phyloP scores from a whole-genome alignment of 2,888 invertebrate species.

The Erpobdella octoculata region DNA sequence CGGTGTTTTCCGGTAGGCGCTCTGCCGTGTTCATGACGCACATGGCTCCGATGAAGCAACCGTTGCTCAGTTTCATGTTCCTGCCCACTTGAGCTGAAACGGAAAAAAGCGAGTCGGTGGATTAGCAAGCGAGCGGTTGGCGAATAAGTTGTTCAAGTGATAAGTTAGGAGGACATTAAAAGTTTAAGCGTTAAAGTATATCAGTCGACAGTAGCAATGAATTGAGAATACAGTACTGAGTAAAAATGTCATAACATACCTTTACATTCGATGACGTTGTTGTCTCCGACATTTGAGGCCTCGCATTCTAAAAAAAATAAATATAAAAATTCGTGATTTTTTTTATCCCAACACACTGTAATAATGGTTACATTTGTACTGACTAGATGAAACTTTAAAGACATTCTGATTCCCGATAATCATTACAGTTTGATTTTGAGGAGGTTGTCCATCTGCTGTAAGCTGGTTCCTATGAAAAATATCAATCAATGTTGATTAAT shows the following conservation, averaged over 20 bases:
- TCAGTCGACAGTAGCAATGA: no score
- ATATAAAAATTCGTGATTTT: not conserved
- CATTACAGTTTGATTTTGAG: conserved; percentile 56
- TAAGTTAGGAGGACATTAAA: no score
- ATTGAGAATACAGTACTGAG: not conserved
- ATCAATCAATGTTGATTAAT: not conserved
- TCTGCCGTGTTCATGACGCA: conserved; percentile 63
- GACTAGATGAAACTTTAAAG: conserved; percentile 82
- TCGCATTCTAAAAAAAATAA: conserved; percentile 54
- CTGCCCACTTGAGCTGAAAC: conserved; percentile 66
- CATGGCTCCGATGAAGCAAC: conserved; percentile 83
- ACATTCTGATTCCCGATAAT: conserved; percentile 87
- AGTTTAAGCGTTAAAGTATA: no score
- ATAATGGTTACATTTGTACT: not conserved
- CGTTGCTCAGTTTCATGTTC: conserved; percentile 73
- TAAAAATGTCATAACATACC: conserved; percentile 54
- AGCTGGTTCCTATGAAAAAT: not conserved
- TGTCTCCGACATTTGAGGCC: conserved; percentile 77
- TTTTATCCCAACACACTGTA: not conserved
- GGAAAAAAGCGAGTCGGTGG: not conserved
- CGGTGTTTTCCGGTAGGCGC: conserved; percentile 72
- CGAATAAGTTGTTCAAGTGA: no score
- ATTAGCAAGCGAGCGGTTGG: no score
- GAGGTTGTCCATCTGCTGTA: conserved; percentile 13
- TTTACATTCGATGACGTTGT: conserved; percentile 87